Base-by-base conservation (phyloP, 2,888 invertebrate genomes). In the Polydrusus cervinus region DNA sequence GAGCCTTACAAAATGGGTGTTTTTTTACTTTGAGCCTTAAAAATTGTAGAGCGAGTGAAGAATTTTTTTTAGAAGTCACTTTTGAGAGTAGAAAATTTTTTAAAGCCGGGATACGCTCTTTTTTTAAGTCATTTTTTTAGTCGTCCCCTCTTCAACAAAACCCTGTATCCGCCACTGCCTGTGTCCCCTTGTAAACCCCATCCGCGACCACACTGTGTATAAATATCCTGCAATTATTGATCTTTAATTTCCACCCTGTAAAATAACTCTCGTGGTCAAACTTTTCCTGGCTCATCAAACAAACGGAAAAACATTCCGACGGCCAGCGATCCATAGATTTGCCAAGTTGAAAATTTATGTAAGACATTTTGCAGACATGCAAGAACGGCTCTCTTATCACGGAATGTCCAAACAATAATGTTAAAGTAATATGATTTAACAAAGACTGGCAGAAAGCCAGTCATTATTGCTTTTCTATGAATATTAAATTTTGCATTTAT, bases 381-480 rank as follows among this genome's bases (percentile, higher is more conserved):
- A 64, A 76, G 51, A 75, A 72, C 60, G 16, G 53, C 57, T 53
- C 45, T 57, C 45, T 25, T 40, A 71, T 64, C 75, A 72, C 76
- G 76, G 64, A 76, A 71, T 20, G 43, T 53, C 55, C 40, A 69
- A 69, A 73, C 53, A 18, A 53, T 62, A 69, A 73, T 74, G 65
- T 70, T 45, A 62, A 67, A 47, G 38, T 62, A 74, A 66, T 70
- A 51, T 25, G 53, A 65, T 49, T 65, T 66, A 66, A 73, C 61
- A 71, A 73, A 25, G 57, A 74, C 70, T 76, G 76, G 76, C 76
- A 69, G 61, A 34, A 64, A 30, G 73, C 76, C 76, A 76, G 64
- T 74, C 70, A 74, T 74, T 69, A 69, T 25, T 47, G 49, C 43
- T 62, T 70, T 51, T 66, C 60, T 60, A 65, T 61, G 67, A 53